Base-by-base conservation (phyloP, 2,888 invertebrate genomes). In the Augiades crinisus region DNA sequence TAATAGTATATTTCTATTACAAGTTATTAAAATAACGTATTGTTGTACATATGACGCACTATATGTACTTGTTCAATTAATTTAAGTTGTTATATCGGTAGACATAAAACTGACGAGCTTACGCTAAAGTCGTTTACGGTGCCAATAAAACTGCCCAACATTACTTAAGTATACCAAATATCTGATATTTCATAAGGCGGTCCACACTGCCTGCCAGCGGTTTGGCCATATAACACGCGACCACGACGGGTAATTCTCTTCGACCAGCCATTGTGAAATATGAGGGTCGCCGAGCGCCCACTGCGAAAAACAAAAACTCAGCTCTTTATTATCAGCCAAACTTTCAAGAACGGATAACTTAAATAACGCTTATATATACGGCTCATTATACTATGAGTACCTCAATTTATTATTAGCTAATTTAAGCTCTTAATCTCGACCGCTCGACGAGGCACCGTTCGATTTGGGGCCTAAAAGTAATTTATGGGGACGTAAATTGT, bases 261-360 rank as follows among this genome's bases (percentile, higher is more conserved):
- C 70, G 73, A 75, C 69, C 78, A 74, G 70, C 68, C 72, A 63
- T 64, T 60, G 65, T 82, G 75, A 85, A 78, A 79, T 84, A 86
- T 80, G 80, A 81, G 72, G 83, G 81, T 84, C 76, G 61, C 40
- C n/a, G n/a, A n/a, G 38, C 52, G 56, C 52, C 58, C 58, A 64
- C 59, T 59, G 65, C 67, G 64, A 72, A 78, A 74, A 78, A 81
- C 75, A 80, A 80, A 77, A 67, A 62, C 49, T 57, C 51, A 56
- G 60, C 58, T 58, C 63, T 68, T 68, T 70, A 72, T 73, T 70
- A 73, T 72, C 64, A 66, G 64, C 61, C 64, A 57, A 70, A 68
- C 64, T 59, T 60, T 61, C 60, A 63, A 64, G 64, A 69, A 67
- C 64, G 60, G 56, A 62, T 70, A 64, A 70, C 55, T 66, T 57